A percentile compares a stretch with the other conserved stretches of the same genome.
Evolutionary conservation across 2,797 vertebrate species (phyloP).

Genomic region (Columba guinea): DNA sequence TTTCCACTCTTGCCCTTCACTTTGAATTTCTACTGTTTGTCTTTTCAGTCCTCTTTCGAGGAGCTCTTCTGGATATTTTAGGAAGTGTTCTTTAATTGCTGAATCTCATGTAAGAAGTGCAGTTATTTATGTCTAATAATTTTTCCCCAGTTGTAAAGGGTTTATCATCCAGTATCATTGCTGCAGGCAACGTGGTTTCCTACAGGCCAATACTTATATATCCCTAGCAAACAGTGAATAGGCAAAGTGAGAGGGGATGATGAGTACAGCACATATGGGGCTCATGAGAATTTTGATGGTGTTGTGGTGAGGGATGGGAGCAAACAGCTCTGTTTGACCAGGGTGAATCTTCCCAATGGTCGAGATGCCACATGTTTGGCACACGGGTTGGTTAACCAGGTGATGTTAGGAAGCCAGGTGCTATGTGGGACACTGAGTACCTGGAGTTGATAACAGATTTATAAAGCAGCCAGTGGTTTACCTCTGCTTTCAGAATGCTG

Average conservation of each 20-base stretch:
- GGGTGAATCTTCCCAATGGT: neutral
- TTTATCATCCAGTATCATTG: neutral
- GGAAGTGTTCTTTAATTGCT: neutral
- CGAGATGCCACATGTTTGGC: neutral
- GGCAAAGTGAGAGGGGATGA: neutral
- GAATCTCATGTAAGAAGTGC: neutral
- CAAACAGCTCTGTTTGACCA: neutral
- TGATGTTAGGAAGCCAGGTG: neutral
- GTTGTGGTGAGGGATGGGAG: neutral
- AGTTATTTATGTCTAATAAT: neutral
- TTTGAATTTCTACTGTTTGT: neutral
- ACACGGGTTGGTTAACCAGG: neutral
- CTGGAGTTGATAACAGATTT: neutral
- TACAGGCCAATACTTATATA: accelerated
- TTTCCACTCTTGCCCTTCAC: neutral
- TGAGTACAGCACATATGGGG: accelerated
- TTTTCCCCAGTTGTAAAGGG: neutral
- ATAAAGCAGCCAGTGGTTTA: neutral
- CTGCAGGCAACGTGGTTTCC: neutral
- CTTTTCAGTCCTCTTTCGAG: neutral
- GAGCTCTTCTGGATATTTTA: neutral
- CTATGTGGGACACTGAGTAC: neutral
- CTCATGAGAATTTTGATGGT: neutral
- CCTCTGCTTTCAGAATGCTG: neutral
- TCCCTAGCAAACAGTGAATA: neutral